Percentiles rank a stretch among this genome's conserved stretches.
Conservation (phyloP, 2,113 vertebrate species). For the Marmota flaviventris region DNA sequence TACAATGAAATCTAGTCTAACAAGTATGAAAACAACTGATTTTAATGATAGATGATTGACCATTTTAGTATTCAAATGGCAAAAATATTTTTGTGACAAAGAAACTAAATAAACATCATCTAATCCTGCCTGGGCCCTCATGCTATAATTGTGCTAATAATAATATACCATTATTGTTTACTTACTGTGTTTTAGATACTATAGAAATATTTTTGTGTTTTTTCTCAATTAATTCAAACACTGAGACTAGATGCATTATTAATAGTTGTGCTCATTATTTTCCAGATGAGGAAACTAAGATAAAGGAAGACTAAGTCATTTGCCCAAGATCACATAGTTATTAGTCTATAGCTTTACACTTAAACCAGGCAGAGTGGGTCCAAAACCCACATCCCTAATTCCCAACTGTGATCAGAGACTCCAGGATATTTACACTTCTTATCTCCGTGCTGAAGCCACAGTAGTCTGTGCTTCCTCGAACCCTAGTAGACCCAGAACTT, state of each 20-base stretch:
- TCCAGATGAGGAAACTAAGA: neutral
- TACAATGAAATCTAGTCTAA: neutral
- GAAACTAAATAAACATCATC: neutral
- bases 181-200: neutral
- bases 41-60: neutral
- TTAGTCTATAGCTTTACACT: neutral
- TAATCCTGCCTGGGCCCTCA: neutral
- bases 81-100: neutral
- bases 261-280: neutral
- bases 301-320: neutral
- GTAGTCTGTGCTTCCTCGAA: neutral
- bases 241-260: neutral
- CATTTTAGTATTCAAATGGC: neutral
- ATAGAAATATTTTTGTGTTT: neutral
- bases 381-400: neutral
- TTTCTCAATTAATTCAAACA: neutral
- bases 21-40: neutral
- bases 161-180: neutral
- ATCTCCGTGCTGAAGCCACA: neutral
- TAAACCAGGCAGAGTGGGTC: neutral
- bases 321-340: neutral
- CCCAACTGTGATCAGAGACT: neutral
- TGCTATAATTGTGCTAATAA: neutral
- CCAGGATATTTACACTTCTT: neutral
- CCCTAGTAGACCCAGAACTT: neutral